A percentile compares a stretch with the other conserved stretches of the same genome.
Conservation (phyloP, 2,888 invertebrate species). For the Poecilobothrus nobilitatus region DNA sequence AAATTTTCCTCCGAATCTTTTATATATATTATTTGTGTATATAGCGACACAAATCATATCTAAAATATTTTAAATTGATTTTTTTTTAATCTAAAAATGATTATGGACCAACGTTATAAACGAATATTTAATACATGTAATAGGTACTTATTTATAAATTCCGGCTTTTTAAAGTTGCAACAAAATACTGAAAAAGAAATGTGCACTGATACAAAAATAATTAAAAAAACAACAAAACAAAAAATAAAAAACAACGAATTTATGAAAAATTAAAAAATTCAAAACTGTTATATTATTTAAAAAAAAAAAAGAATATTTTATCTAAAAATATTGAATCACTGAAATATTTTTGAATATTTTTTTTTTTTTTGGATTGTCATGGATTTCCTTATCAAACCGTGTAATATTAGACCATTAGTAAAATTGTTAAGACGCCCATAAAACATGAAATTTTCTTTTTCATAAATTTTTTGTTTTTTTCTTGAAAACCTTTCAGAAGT, state of each 20-base stretch:
- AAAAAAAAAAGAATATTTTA: not conserved
- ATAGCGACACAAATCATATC: too few relatives aligned
- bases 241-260: not conserved
- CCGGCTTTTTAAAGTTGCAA: not conserved
- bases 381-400: constrained; percentile 6
- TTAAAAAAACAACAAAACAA: not conserved
- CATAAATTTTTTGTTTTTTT: too few relatives aligned
- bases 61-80: too few relatives aligned
- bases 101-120: not conserved
- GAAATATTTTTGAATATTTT: not conserved
- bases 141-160: not conserved
- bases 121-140: not conserved
- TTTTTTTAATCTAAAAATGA: too few relatives aligned
- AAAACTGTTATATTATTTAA: too few relatives aligned
- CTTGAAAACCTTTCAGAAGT: too few relatives aligned
- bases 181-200: not conserved
- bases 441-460: not conserved
- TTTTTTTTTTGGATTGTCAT: not conserved
- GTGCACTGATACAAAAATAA: not conserved
- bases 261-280: not conserved
- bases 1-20: too few relatives aligned
- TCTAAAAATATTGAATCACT: not conserved
- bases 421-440: not conserved
- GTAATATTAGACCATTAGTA: constrained; percentile 4
- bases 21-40: too few relatives aligned